A percentile compares a stretch with the other conserved stretches of the same genome.
phyloP scores from a whole-genome alignment of 2,888 invertebrate species.

The Mylabris sibirica region DNA sequence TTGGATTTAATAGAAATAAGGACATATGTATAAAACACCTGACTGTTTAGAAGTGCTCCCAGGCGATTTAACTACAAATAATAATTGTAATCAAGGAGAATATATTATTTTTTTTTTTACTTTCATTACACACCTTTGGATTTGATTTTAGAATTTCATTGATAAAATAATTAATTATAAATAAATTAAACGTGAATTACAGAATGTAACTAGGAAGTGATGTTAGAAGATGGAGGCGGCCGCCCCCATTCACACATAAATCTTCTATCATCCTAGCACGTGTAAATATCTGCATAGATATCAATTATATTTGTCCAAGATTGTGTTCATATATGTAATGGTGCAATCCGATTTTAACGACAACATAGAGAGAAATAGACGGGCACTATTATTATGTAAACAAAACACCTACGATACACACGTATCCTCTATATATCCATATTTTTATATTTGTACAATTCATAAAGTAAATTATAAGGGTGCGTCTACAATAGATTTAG shows the following conservation, averaged over 20 bases:
- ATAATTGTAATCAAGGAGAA: too few relatives aligned
- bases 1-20: neutral
- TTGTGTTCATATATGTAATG: constrained; percentile 5
- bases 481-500: neutral
- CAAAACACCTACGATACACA: constrained; percentile 7
- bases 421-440: neutral
- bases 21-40: neutral
- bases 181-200: too few relatives aligned
- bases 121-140: neutral
- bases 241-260: neutral
- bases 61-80: too few relatives aligned
- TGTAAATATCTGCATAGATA: constrained; percentile 9
- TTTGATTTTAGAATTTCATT: too few relatives aligned
- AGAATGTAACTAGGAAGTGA: neutral
- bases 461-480: constrained; percentile 1
- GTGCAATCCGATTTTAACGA: constrained; percentile 13
- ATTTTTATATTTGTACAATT: neutral
- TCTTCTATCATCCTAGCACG: neutral
- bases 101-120: too few relatives aligned
- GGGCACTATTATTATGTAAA: constrained; percentile 15
- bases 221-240: neutral
- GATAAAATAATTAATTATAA: neutral
- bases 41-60: too few relatives aligned
- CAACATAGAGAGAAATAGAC: constrained; percentile 7
- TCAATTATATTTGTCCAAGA: neutral